These are phyloP conservation scores for Notamacropus eugenii DNA, from an alignment of 2,797 vertebrate species.

Conservation along the genomic window DNA sequence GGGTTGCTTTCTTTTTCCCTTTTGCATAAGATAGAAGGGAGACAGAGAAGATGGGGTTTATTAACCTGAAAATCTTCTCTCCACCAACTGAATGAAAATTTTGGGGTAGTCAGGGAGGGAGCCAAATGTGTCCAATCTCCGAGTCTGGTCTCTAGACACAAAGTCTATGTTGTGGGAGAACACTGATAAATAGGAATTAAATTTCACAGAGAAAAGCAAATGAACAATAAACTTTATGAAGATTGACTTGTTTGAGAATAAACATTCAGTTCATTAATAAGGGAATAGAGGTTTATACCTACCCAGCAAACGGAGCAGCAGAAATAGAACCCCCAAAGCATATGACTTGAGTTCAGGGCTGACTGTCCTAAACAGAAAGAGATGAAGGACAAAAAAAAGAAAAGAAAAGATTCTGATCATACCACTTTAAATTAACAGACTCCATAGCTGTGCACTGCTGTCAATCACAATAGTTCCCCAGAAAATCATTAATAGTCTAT, in stretches of 20 bases:
- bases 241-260: constrained; percentile 42
- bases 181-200: neutral
- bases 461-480: constrained; percentile 72
- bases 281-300: constrained; percentile 76
- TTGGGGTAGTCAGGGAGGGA: neutral
- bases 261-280: neutral
- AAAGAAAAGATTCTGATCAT: constrained; percentile 75
- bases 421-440: constrained; percentile 77
- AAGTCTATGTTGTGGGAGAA: neutral
- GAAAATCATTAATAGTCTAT: constrained; percentile 71
- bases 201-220: neutral
- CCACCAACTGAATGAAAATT: neutral
- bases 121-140: neutral
- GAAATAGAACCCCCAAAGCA: constrained; percentile 96
- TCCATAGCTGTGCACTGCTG: constrained; percentile 45
- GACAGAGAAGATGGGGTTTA: neutral
- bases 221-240: neutral
- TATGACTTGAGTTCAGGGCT: constrained; percentile 98
- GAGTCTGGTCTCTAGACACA: neutral
- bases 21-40: constrained; percentile 43
- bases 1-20: constrained; percentile 43
- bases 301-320: constrained; percentile 96
- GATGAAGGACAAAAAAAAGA: constrained; percentile 50
- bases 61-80: constrained; percentile 24
- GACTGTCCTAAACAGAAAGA: constrained; percentile 90